Percentiles rank a stretch among this genome's conserved stretches.
phyloP scores from a whole-genome alignment of 2,113 vertebrate species.

The Gymnarchus niloticus region DNA sequence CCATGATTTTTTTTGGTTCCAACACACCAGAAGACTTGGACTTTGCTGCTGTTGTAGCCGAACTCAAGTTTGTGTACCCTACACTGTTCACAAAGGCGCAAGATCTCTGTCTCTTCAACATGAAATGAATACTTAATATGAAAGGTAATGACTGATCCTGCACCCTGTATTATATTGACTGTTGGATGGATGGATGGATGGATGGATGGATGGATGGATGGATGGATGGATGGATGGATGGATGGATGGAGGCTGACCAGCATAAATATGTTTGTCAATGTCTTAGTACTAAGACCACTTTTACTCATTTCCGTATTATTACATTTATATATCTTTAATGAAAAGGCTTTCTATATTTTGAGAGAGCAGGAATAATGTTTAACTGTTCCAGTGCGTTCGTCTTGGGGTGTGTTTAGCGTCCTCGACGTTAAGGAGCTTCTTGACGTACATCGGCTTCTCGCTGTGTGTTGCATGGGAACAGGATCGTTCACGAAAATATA shows the following conservation, averaged over 20 bases:
- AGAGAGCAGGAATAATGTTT: no score
- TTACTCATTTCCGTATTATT: not conserved
- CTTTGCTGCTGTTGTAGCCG: not conserved
- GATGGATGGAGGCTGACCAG: not conserved
- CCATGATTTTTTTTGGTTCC: not conserved
- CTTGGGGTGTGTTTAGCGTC: not conserved
- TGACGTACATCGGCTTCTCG: not conserved
- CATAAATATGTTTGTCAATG: not conserved
- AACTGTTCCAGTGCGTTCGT: not conserved
- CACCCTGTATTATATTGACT: not conserved
- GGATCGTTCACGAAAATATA: not conserved
- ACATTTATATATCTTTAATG: not conserved
- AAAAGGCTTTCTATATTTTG: no score
- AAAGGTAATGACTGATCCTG: not conserved
- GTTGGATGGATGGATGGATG: not conserved
- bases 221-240: not conserved
- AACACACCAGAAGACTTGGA: no score
- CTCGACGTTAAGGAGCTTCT: not conserved
- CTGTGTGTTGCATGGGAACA: not conserved
- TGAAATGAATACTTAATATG: not conserved
- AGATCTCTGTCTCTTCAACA: not conserved
- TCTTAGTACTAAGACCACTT: not conserved
- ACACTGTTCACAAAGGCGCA: not conserved
- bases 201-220: not conserved
- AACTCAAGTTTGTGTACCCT: not conserved